phyloP scores from a whole-genome alignment of 2,888 invertebrate species.

The Tribolium freemani region DNA sequence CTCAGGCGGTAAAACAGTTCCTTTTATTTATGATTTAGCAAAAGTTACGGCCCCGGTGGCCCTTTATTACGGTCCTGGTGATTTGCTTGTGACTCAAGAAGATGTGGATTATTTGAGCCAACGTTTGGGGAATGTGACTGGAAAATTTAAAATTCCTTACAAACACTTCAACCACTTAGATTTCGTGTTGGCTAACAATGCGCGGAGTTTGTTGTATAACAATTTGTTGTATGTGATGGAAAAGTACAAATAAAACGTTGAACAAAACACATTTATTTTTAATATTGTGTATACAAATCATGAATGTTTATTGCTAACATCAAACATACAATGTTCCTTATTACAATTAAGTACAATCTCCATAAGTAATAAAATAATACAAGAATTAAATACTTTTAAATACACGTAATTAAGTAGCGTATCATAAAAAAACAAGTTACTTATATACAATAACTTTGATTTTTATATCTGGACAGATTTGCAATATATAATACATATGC shows the following conservation, averaged over 20 bases:
- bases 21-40: constrained; percentile 60
- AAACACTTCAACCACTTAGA: constrained; percentile 78
- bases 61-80: constrained; percentile 71
- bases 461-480: constrained; percentile 68
- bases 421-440: constrained; percentile 65
- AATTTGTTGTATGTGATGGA: constrained; percentile 72
- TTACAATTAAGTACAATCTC: constrained; percentile 67
- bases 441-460: constrained; percentile 69
- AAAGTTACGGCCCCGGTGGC: constrained; percentile 69
- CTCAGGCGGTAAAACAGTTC: neutral
- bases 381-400: constrained; percentile 61
- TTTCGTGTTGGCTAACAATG: constrained; percentile 78
- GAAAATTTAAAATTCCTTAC: constrained; percentile 72
- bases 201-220: constrained; percentile 72
- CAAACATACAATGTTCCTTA: constrained; percentile 67
- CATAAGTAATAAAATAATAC: constrained; percentile 67
- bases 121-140: constrained; percentile 71
- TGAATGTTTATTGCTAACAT: constrained; percentile 69
- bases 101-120: constrained; percentile 73
- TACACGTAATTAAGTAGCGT: constrained; percentile 64
- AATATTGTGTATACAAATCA: constrained; percentile 68
- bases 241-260: constrained; percentile 57
- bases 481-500: constrained; percentile 67
- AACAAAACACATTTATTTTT: constrained; percentile 68
- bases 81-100: constrained; percentile 70